Evolutionary conservation across 2,888 invertebrate species (phyloP), one percentile per base, ranked within the genome.

Genomic region (Hemicrepidius hirtus): DNA sequence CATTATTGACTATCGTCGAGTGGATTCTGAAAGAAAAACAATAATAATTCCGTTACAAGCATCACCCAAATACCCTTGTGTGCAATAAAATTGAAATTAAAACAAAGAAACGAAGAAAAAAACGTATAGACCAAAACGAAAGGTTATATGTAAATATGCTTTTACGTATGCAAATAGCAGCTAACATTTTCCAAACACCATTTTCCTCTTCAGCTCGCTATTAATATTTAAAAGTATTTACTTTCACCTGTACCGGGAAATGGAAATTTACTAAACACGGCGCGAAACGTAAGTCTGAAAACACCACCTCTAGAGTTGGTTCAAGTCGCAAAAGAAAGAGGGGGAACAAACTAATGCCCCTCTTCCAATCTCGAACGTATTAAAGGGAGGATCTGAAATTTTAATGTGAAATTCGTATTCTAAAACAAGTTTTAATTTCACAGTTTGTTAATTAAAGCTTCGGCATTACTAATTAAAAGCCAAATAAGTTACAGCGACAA

Each of bases 171-270:
- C 46, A 62, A 68, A 68, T 68, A 62, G 20, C 44, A 28, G 60
- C 60, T 32, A 68, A 59, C 60, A 57, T 68, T 60, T 62, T 62
- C 46, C 46, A 46, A 64, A 63, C 68, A 63, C 50, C 68, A 68
- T 53, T 68, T 68, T 68, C 53, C 62, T 50, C 68, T 62, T 62
- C 50, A 63, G 53, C 20, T 68, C 20, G 44, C 46, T 49, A 63
- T 69, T 69, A 69, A 63, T 63, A 63, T 63, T 69, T 69, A 55
- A 63, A 69, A 53, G 53, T 69, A 63, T 69, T 69, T 63, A 32
- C 69, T 44, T 63, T 69, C 46, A 44, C 41, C 57, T 57, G 37
- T 37, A 20, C 18, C 57, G 57, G 55, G 57, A 57, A 32, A 57
- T 57, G 57, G 57, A 57, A 57, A 57, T 57, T 40, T 57, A 37